Conservation (phyloP, 1,140 invertebrate genomes). For the Cryptotermes secundus region DNA sequence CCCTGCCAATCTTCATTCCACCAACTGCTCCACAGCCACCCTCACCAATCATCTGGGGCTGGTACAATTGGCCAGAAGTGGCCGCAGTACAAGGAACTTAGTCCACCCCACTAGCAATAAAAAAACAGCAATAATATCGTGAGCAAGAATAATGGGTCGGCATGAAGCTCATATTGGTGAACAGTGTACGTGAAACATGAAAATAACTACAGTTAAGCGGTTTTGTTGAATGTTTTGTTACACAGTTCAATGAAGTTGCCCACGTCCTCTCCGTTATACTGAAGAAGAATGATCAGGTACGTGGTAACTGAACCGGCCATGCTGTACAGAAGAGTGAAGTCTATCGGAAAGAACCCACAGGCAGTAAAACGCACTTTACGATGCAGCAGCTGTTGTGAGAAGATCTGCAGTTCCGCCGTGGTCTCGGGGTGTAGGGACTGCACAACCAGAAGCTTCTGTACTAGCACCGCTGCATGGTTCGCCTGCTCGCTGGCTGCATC, state of each 20-base stretch:
- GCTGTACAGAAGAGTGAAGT: background rate
- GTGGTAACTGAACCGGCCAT: background rate
- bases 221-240: background rate
- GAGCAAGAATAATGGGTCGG: no score
- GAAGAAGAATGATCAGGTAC: background rate
- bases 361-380: background rate
- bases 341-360: background rate
- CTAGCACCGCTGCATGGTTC: background rate
- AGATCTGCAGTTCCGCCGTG: background rate
- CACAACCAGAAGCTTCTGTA: background rate
- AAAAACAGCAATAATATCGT: no score
- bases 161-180: no score
- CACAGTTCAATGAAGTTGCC: background rate
- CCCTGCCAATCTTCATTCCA: no score
- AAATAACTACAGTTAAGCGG: background rate
- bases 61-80: no score
- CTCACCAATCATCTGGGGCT: no score
- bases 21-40: no score
- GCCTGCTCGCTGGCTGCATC: background rate
- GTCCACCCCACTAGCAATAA: no score
- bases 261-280: background rate
- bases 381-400: constrained; percentile 11
- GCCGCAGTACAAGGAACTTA: no score
- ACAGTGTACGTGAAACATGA: no score
- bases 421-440: background rate